Evolutionary conservation across 2,797 vertebrate species (phyloP), one percentile per base, ranked within the genome.

Genomic region (Eleutherodactylus coqui): DNA sequence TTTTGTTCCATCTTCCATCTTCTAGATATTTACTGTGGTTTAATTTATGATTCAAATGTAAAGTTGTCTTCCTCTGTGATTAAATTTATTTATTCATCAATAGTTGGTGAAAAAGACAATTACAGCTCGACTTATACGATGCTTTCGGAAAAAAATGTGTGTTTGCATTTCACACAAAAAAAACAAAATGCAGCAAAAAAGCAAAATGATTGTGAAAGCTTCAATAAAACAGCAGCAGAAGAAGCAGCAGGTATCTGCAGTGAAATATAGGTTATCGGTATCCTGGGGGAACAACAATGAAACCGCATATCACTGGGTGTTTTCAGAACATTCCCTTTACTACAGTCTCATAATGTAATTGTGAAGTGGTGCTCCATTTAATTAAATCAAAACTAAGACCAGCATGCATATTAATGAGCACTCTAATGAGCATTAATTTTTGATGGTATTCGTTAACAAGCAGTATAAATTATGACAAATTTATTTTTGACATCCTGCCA

Each of bases 381-480:
- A 94, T 95, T 92, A 94, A 92, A 91, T 91, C 92, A 91, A 93
- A 94, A 91, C 87, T 88, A 89, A 13, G 47, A 90, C 88, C 78
- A 60, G 60, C 0, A 75, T 93, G 92, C 92, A 95, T 95, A 94
- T 93, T 95, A 94, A 95, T 93, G 89, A 94, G 88, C 84, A 88
- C 58, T 87, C 88, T 93, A 93, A 93, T 91, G 90, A 94, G 92
- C 92, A 94, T 94, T 94, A 93, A 93, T 94, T 94, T 95, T 94
- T 94, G 32, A 95, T 95, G 93, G 90, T 93, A 85, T 92, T 93
- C 72, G 0, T 93, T 95, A 94, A 94, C 90, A 92, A 92, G 92
- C 90, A 89, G 92, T 93, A 92, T 93, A 94, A 93, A 93, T 92
- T 92, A 92, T 92, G 90, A 94, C 90, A 94, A 94, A 93, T 94